Evolutionary conservation across 2,113 vertebrate genomes (phyloP).

Genomic region (Chitala chitala): DNA sequence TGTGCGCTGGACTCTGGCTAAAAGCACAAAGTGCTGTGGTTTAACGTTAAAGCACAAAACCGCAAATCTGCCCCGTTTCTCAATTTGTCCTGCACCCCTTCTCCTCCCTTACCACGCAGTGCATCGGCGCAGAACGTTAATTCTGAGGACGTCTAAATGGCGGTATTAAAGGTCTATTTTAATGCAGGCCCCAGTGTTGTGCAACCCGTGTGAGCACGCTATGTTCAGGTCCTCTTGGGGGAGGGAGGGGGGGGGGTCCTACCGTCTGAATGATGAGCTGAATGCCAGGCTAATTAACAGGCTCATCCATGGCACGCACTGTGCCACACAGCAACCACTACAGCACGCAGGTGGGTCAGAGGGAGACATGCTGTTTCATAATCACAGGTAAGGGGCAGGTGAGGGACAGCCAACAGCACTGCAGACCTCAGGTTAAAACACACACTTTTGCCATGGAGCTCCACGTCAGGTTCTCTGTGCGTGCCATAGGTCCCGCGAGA

Average conservation of each 20-base stretch:
- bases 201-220: too few relatives aligned
- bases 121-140: too few relatives aligned
- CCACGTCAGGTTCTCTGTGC: too few relatives aligned
- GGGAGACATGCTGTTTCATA: not conserved
- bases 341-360: not conserved
- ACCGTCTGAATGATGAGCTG: too few relatives aligned
- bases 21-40: not conserved
- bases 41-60: too few relatives aligned
- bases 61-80: not conserved
- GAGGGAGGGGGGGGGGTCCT: too few relatives aligned
- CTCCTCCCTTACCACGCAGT: not conserved
- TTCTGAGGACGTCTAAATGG: too few relatives aligned
- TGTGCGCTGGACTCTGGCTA: not conserved
- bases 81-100: not conserved
- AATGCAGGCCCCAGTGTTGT: too few relatives aligned
- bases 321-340: not conserved
- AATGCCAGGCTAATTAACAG: not conserved
- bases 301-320: not conserved
- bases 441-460: not conserved
- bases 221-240: too few relatives aligned
- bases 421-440: not conserved
- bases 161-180: too few relatives aligned
- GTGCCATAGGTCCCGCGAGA: too few relatives aligned
- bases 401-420: not conserved
- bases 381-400: not conserved